Percentiles rank a stretch among this genome's conserved stretches.
Conservation (phyloP, 2,888 invertebrate species). For the Acanthosepion lycidas region DNA sequence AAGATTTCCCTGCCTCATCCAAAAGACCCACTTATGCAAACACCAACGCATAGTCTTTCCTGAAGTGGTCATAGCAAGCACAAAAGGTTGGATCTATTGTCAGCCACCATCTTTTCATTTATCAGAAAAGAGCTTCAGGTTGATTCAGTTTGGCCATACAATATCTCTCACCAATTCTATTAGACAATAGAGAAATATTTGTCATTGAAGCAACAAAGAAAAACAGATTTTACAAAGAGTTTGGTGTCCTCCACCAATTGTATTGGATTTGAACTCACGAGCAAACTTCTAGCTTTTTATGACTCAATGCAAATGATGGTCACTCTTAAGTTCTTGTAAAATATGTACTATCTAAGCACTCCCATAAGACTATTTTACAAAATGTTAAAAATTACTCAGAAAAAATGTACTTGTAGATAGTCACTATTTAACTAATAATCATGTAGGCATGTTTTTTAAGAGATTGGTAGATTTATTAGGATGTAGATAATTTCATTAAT, state of each 20-base stretch:
- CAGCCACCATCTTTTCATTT: neutral
- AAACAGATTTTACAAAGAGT: neutral
- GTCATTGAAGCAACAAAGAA: neutral
- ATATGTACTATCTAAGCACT: neutral
- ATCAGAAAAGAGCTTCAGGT: constrained; percentile 15
- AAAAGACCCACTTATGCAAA: no score
- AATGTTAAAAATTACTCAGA: no score
- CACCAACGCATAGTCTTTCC: neutral
- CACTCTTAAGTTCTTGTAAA: neutral
- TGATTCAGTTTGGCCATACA: neutral
- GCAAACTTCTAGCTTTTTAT: neutral
- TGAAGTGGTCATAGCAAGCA: neutral
- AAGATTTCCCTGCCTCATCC: no score
- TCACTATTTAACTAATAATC: no score
- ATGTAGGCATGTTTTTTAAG: no score
- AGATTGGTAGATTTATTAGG: no score
- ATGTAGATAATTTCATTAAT: no score
- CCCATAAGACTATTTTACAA: no score
- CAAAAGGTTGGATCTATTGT: neutral
- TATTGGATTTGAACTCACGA: neutral
- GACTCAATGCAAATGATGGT: neutral
- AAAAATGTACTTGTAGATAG: no score
- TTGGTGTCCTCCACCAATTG: neutral
- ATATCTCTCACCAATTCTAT: neutral
- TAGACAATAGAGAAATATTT: neutral